Evolutionary conservation across 37 sponge, comb jelly and placozoan genomes (phyloP).

Genomic region (Corticium candelabrum): DNA sequence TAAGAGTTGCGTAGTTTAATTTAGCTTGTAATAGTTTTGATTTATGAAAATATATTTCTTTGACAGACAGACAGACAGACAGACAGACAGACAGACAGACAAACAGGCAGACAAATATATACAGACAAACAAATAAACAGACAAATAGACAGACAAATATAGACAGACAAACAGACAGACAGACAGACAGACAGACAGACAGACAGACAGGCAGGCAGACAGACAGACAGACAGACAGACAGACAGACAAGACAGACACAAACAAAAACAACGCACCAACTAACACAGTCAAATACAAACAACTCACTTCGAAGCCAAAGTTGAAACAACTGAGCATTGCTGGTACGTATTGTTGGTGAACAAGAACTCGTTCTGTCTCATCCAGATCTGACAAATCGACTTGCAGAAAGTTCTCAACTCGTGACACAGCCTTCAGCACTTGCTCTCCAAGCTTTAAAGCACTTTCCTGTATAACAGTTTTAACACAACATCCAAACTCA

Average conservation of each 20-base stretch:
- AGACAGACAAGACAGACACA: too few species aligned
- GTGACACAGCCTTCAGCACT: background rate
- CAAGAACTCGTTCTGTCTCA: slow-evolving; percentile 14
- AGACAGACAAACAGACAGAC: too few species aligned
- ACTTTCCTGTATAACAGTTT: background rate
- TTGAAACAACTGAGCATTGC: slow-evolving; percentile 66
- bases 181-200: slow-evolving; percentile 7
- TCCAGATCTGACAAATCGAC: slow-evolving; percentile 15
- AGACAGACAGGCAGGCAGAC: too few species aligned
- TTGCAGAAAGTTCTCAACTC: slow-evolving; percentile 21
- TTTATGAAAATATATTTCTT: too few species aligned
- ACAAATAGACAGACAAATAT: too few species aligned
- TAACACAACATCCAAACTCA: background rate
- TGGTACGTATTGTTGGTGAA: slow-evolving; percentile 23
- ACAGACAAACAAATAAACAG: too few species aligned
- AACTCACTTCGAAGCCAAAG: slow-evolving; percentile 72
- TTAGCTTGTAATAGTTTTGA: too few species aligned
- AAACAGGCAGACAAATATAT: too few species aligned
- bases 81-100: too few species aligned
- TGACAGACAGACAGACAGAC: background rate
- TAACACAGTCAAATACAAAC: background rate
- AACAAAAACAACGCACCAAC: background rate
- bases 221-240: too few species aligned
- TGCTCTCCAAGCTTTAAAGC: background rate
- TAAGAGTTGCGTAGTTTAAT: too few species aligned